A percentile compares a stretch with the other conserved stretches of the same genome.
Evolutionary conservation across 2,797 vertebrate species (phyloP).

Genomic region (Sebastes minor): DNA sequence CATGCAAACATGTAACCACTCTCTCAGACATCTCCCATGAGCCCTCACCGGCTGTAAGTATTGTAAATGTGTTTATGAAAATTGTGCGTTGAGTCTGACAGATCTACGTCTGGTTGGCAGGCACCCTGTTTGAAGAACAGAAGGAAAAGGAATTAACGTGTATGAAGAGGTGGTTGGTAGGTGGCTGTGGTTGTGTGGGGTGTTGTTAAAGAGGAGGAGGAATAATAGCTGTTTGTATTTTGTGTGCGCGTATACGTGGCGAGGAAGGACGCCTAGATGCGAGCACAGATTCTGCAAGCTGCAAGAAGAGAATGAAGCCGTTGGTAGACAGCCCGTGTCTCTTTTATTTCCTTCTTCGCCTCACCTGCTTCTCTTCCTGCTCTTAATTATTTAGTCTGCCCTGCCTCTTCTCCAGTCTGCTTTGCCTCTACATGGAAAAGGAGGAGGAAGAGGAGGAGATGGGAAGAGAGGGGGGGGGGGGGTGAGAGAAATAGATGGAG

Average conservation of each 20-base stretch:
- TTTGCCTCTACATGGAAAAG: conserved; percentile 60
- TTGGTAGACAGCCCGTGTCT: conserved; percentile 35
- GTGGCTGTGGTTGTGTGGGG: conserved; percentile 25
- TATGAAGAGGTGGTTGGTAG: conserved; percentile 34
- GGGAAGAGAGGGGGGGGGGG: not conserved
- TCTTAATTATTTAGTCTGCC: conserved; percentile 78
- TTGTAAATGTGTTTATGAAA: conserved; percentile 27
- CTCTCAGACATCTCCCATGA: not conserved
- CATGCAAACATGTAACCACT: not conserved
- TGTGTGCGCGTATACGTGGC: not conserved
- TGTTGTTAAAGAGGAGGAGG: conserved; percentile 31
- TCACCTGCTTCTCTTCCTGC: conserved; percentile 64
- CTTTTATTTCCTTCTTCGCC: conserved; percentile 54
- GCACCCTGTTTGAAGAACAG: conserved; percentile 45
- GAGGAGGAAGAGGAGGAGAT: conserved; percentile 41
- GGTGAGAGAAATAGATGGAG: conserved; percentile 33
- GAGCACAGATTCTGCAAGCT: conserved; percentile 18
- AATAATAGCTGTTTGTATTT: conserved; percentile 43
- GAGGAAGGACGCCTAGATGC: conserved; percentile 22
- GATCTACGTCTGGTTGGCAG: conserved; percentile 27
- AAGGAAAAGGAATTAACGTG: conserved; percentile 30
- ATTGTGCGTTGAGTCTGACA: conserved; percentile 17
- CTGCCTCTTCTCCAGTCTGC: conserved; percentile 64
- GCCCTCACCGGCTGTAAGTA: not conserved
- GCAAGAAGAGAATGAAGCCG: conserved; percentile 26